Base-by-base conservation (phyloP, 2,113 vertebrate species). In the Catharus fuscescens region DNA sequence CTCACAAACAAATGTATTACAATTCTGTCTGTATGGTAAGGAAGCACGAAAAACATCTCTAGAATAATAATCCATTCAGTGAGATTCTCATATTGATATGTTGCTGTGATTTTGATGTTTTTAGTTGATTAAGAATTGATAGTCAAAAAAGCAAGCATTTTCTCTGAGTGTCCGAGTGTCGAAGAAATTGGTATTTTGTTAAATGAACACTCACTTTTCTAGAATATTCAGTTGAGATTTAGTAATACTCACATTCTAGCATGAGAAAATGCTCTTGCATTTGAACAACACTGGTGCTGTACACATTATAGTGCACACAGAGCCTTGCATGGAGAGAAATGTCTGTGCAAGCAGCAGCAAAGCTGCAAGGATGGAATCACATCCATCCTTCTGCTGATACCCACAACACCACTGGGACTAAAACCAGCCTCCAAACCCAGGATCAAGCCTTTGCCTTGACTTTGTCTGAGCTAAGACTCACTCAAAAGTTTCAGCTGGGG, bases 21-120 rank as follows among this genome's bases (percentile, higher is more conserved):
- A 84, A 87, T 91, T 81, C 86, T 65, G 34, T 25, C 31, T 6
- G 0, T 76, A 77, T 36, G n/a, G 69, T 47, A 78, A 77, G 12
- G 42, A 61, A 85, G 76, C 52, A 86, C 14, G 1, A 65, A 85
- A 65, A 80, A 40, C 31, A 65, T 40, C 73, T 61, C 89, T 34
- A 57, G 69, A 76, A 88, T 85, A 89, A 77, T 82, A 91, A 86
- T 57, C n/a, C 57, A 57, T 65, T 85, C 73, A 76, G 80, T n/a
- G 66, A 67, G 57, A 62, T 10, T 84, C 57, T 79, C 78, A 85
- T 25, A 54, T 6, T 29, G 9, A 90, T 79, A 50, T 10, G 17
- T n/a, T 61, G 81, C 38, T 47, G 32, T n/a, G 60, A 77, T 83
- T 90, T 79, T 74, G 28, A 52, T 24, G 3, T 8, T 80, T 82